Percentiles rank a stretch among this genome's conserved stretches.
phyloP scores from a whole-genome alignment of 2,113 vertebrate species.

The Sinocyclocheilus rhinocerous region DNA sequence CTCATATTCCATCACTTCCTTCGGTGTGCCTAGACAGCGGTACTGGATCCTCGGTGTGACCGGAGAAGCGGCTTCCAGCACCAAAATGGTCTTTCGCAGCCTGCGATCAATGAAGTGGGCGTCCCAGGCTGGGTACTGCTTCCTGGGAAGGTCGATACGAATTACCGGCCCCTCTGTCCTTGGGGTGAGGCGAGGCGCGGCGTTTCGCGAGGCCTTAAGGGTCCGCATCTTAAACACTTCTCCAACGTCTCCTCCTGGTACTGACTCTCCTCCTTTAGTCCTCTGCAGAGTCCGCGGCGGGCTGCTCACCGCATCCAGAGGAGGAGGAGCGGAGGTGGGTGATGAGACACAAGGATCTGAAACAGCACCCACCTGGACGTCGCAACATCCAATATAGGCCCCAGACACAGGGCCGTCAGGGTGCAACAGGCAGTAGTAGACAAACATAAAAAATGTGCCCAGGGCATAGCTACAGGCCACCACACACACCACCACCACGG shows the following conservation, averaged over 20 bases:
- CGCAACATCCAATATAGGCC: slow-evolving; percentile 75
- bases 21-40: slow-evolving; percentile 83
- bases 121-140: slow-evolving; percentile 97
- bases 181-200: slow-evolving; percentile 73
- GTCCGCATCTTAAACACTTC: slow-evolving; percentile 93
- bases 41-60: slow-evolving; percentile 91
- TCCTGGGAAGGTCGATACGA: slow-evolving; percentile 95
- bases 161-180: slow-evolving; percentile 94
- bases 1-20: slow-evolving; percentile 96
- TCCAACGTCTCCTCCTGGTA: slow-evolving; percentile 75
- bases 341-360: slow-evolving; percentile 66
- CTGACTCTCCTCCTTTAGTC: slow-evolving; percentile 89
- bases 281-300: slow-evolving; percentile 93
- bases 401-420: slow-evolving; percentile 88
- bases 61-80: slow-evolving; percentile 88
- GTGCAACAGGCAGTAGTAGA: slow-evolving; percentile 97
- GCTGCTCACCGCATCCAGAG: slow-evolving; percentile 83
- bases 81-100: slow-evolving; percentile 93
- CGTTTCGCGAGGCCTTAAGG: slow-evolving; percentile 72
- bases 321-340: slow-evolving; percentile 65
- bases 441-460: slow-evolving; percentile 97
- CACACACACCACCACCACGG: slow-evolving; percentile 89
- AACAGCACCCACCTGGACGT: slow-evolving; percentile 73
- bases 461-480: slow-evolving; percentile 95
- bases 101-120: slow-evolving; percentile 97